A percentile compares a stretch with the other conserved stretches of the same genome.
Conservation (phyloP, 2,888 invertebrate species). For the Camponotus fellah region DNA sequence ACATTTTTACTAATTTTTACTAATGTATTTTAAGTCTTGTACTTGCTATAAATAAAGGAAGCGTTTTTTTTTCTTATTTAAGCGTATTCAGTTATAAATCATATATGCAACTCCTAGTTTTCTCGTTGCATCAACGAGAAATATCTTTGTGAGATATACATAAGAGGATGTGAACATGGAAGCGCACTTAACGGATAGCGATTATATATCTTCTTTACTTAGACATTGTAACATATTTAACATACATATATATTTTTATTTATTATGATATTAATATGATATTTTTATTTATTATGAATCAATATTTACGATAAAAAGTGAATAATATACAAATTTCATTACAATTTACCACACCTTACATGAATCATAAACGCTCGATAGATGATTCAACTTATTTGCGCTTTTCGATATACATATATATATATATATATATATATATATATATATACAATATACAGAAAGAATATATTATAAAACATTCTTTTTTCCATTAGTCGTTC, state of each 20-base stretch:
- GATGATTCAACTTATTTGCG: background rate
- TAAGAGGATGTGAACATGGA: conserved; percentile 66
- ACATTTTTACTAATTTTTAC: conserved; percentile 32
- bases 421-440: background rate
- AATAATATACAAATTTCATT: background rate
- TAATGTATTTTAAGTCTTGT: conserved; percentile 23
- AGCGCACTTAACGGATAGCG: conserved; percentile 74
- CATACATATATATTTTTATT: conserved; percentile 12
- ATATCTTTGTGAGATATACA: conserved; percentile 59
- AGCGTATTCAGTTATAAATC: conserved; percentile 65
- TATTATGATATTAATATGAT: background rate
- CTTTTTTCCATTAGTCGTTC: background rate
- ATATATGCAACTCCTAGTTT: conserved; percentile 52
- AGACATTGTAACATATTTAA: conserved; percentile 13
- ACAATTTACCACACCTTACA: background rate
- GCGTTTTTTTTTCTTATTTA: conserved; percentile 40
- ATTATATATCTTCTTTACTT: conserved; percentile 37
- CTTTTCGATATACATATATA: background rate
- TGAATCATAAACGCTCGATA: background rate
- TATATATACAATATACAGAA: background rate
- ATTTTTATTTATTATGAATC: background rate
- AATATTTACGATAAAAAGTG: background rate
- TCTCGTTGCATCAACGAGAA: conserved; percentile 54
- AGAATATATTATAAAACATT: background rate
- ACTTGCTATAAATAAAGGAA: conserved; percentile 27